Conservation (phyloP, 2,113 vertebrate species). For the Apaloderma vittatum region DNA sequence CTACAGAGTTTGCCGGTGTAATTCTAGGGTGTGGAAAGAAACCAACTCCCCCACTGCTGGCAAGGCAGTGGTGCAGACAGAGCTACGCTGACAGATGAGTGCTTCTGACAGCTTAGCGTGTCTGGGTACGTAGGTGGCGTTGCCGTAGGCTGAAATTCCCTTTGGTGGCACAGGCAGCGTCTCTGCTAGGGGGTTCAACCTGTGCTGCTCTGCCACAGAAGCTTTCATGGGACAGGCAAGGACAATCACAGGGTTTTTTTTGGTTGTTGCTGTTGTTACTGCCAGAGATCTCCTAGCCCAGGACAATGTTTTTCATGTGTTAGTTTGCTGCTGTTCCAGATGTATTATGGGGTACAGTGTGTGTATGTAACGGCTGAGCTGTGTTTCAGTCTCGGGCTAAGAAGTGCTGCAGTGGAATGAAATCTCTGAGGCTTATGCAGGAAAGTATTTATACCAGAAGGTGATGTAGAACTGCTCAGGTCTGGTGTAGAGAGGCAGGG, state of each 20-base stretch:
- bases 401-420: not conserved
- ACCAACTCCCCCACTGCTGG: constrained; percentile 58
- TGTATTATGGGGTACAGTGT: rapidly evolving
- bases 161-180: not conserved
- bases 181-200: not conserved
- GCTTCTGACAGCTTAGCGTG: constrained; percentile 58
- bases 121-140: constrained; percentile 15
- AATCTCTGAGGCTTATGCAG: not conserved
- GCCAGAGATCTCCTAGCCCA: not conserved
- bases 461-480: not conserved
- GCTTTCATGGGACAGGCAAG: not conserved
- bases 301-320: rapidly evolving
- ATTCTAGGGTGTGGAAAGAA: constrained; percentile 72
- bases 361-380: not conserved
- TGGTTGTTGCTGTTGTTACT: not conserved
- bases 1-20: constrained; percentile 58
- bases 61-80: constrained; percentile 56
- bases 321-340: not conserved
- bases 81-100: constrained; percentile 60
- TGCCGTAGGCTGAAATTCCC: constrained; percentile 21
- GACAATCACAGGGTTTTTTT: not conserved
- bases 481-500: not conserved
- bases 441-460: not conserved
- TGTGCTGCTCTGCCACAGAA: not conserved
- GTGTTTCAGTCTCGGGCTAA: not conserved